Percentiles rank a stretch among this genome's conserved stretches.
These are phyloP conservation scores for Cantharis rustica DNA, from an alignment of 2,888 invertebrate species.

Conservation along the genomic window DNA sequence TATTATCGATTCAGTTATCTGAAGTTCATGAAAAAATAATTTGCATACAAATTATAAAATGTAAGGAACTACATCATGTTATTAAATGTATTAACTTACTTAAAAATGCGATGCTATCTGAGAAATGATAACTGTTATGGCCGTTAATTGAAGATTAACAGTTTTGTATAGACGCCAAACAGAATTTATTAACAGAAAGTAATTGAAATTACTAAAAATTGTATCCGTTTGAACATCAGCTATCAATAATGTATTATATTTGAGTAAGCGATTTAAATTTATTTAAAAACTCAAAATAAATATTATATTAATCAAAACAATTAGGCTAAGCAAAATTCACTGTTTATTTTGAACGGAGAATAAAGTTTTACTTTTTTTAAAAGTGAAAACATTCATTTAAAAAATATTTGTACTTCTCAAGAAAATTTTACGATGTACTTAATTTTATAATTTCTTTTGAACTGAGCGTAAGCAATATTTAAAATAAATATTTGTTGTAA, in stretches of 20 bases:
- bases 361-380: not conserved
- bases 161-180: not conserved
- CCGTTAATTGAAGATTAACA: not conserved
- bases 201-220: too few relatives aligned
- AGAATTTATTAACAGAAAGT: not conserved
- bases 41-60: not conserved
- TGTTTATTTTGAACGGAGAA: not conserved
- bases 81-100: not conserved
- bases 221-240: not conserved
- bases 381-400: not conserved
- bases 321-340: not conserved
- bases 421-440: not conserved
- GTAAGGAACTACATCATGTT: not conserved
- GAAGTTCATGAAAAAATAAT: not conserved
- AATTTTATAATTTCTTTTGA: too few relatives aligned
- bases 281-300: too few relatives aligned
- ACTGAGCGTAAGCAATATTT: too few relatives aligned
- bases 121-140: not conserved
- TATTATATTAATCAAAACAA: too few relatives aligned
- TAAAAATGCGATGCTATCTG: not conserved
- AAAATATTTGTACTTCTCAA: not conserved
- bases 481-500: too few relatives aligned
- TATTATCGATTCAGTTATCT: not conserved
- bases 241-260: not conserved
- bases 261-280: too few relatives aligned